These are phyloP conservation scores for Heterodera carotae DNA, from an alignment of 1,140 invertebrate genomes.

Conservation along the genomic window DNA sequence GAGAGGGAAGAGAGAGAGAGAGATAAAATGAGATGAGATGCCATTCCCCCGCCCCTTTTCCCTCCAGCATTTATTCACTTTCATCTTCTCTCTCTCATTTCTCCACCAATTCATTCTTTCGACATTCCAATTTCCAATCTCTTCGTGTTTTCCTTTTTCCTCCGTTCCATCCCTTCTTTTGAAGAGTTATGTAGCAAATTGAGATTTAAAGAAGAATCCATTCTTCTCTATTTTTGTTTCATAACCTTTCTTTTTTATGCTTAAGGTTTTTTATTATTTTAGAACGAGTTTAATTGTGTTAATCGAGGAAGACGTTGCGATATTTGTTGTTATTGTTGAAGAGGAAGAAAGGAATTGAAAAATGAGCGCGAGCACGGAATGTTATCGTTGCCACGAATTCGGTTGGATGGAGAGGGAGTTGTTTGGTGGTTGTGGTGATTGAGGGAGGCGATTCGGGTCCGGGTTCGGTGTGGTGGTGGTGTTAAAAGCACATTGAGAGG, in stretches of 20 bases:
- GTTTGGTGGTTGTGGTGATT: neutral
- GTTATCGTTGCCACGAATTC: conserved; percentile 30
- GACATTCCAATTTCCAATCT: neutral
- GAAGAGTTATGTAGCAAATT: neutral
- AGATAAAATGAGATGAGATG: no score
- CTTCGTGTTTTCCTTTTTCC: neutral
- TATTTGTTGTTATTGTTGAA: no score
- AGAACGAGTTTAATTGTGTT: neutral
- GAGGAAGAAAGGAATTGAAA: conserved; percentile 2
- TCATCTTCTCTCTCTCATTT: neutral
- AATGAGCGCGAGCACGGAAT: conserved; percentile 19
- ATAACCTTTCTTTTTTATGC: neutral
- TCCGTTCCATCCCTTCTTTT: neutral
- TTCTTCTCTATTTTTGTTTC: no score
- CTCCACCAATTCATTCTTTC: conserved; percentile 2
- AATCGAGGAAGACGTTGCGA: neutral
- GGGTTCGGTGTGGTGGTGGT: neutral
- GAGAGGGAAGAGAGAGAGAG: neutral
- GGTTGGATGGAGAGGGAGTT: conserved; percentile 19
- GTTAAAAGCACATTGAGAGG: neutral
- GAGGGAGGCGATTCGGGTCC: conserved; percentile 1
- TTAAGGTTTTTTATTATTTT: neutral
- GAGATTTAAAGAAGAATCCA: no score
- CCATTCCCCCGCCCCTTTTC: neutral
- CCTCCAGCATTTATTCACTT: neutral